Percentiles rank a stretch among this genome's conserved stretches.
These are phyloP conservation scores for Pterocles burchelli DNA, from an alignment of 2,113 vertebrate species.

Conservation along the genomic window DNA sequence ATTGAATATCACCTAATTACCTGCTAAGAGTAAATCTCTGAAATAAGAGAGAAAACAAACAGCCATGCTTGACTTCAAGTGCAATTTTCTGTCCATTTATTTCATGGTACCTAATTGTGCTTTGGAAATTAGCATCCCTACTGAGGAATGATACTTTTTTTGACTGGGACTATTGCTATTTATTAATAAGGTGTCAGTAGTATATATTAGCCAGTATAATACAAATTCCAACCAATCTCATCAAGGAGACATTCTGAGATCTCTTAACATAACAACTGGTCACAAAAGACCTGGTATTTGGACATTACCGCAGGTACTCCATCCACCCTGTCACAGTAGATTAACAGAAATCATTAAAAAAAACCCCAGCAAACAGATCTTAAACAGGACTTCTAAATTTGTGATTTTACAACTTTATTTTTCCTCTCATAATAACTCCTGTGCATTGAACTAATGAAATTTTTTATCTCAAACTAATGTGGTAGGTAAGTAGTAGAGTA, in stretches of 20 bases:
- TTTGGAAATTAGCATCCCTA: neutral
- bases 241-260: neutral
- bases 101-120: neutral
- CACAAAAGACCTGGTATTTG: neutral
- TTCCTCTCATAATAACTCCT: neutral
- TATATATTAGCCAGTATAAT: neutral
- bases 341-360: neutral
- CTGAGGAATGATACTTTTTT: neutral
- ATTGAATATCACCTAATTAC: neutral
- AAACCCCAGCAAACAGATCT: neutral
- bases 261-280: neutral
- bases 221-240: neutral
- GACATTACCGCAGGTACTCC: neutral
- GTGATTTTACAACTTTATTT: neutral
- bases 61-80: neutral
- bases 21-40: neutral
- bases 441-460: neutral
- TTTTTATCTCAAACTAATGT: neutral
- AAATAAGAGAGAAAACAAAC: neutral
- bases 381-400: neutral
- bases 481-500: neutral
- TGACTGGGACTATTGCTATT: neutral
- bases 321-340: neutral
- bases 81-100: neutral
- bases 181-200: neutral